phyloP scores from a whole-genome alignment of 2,113 vertebrate species.

The Anas platyrhynchos region DNA sequence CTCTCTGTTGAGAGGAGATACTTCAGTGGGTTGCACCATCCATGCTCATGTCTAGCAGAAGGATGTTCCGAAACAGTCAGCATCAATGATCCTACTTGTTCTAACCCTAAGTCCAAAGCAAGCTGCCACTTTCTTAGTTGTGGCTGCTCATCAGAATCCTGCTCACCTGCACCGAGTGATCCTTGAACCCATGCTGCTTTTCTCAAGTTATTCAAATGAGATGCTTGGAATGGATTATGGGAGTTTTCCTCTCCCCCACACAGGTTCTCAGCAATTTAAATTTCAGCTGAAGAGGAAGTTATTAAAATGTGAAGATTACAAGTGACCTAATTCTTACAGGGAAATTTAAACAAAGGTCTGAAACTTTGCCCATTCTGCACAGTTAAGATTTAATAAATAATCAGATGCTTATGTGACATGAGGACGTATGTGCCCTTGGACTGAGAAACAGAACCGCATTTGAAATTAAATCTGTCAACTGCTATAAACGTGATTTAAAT shows the following conservation, averaged over 20 bases:
- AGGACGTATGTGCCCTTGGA: neutral
- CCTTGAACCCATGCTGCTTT: neutral
- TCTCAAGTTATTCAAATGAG: conserved; percentile 48
- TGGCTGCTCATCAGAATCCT: neutral
- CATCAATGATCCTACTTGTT: neutral
- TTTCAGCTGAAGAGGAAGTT: conserved; percentile 63
- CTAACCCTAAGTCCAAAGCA: neutral
- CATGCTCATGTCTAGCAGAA: neutral
- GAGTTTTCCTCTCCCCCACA: neutral
- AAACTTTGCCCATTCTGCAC: neutral
- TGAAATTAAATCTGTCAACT: neutral
- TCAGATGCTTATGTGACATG: neutral
- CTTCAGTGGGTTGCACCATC: neutral
- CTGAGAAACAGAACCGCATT: neutral
- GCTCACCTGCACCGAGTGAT: neutral
- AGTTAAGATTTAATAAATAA: neutral
- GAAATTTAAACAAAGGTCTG: conserved; percentile 31
- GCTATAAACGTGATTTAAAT: neutral
- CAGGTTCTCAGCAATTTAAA: conserved; percentile 50
- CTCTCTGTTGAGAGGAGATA: neutral
- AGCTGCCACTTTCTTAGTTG: neutral
- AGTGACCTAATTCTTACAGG: conserved; percentile 42
- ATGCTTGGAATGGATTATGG: neutral
- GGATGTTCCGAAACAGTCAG: neutral
- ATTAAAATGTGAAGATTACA: conserved; percentile 54